phyloP scores from a whole-genome alignment of 2,113 vertebrate genomes.

The Catagonus wagneri region DNA sequence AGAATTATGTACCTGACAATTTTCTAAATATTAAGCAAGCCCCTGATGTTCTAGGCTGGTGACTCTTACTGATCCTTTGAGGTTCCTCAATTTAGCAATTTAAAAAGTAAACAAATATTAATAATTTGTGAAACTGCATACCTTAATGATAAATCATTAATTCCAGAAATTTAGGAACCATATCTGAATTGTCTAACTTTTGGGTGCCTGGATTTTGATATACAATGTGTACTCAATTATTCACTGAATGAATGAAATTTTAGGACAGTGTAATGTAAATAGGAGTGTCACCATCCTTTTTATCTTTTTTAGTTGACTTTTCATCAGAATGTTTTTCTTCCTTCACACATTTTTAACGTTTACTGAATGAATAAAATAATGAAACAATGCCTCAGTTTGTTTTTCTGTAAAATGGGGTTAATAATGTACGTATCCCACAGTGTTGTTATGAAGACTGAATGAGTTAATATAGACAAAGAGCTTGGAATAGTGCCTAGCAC shows the following conservation, averaged over 20 bases:
- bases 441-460: not conserved
- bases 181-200: not conserved
- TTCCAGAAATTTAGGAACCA: not conserved
- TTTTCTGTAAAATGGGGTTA: not conserved
- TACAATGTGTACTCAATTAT: not conserved
- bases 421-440: not conserved
- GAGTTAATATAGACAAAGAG: not conserved
- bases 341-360: not conserved
- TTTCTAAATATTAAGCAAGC: conserved; percentile 23
- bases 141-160: not conserved
- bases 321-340: not conserved
- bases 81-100: not conserved
- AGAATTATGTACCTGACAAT: not conserved
- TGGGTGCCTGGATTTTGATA: not conserved
- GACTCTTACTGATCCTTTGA: not conserved
- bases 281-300: not conserved
- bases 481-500: not conserved
- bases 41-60: not conserved
- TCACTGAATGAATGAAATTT: not conserved
- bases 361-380: not conserved
- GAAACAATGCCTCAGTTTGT: not conserved
- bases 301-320: not conserved
- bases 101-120: conserved; percentile 25
- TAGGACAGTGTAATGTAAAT: not conserved
- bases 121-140: not conserved